Base-by-base conservation (phyloP, 1,140 invertebrate genomes). In the Centruroides sculpturatus region DNA sequence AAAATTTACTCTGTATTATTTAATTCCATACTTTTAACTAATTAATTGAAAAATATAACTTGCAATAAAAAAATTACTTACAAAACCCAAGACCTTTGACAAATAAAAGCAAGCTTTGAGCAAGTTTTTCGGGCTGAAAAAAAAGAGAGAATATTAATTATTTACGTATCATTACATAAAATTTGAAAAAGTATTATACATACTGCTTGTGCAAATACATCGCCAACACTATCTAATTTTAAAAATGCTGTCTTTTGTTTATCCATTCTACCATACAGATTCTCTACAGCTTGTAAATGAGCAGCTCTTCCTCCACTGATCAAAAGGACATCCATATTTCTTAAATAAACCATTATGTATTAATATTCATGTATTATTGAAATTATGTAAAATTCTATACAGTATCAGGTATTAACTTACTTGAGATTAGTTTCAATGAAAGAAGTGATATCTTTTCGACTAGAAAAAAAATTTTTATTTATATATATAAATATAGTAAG, bases 211-310 rank as follows among this genome's bases (percentile, higher is more conserved):
- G 81, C 79, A 53, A 91, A 76, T 36, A 89, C 85, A 74, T 89
- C 86, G 35, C 85, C 85, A 58, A 85, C 85, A 62, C 81, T 78
- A 68, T 90, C 87, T 60, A 91, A 81, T 72, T 87, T 86, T 11
- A 90, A 76, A n/a, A 91, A 79, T 57, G 86, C 87, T 3, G 85
- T 84, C 67, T 85, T 85, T 59, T 85, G 82, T 72, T 87, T 87
- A 68, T 87, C 85, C 70, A 87, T 78, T 67, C 86, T 83, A 61
- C 81, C 79, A 73, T 85, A 83, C 56, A 74, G 71, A 57, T 72
- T 71, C 71, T 87, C 73, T 23, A 89, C 85, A 56, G 85, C 85
- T 35, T 80, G 76, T 8, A 84, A 80, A 74, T 89, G 89, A 12
- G 88, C 85, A 34, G 87, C 86, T 56, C 85, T 81, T 66, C 83